Conservation (phyloP, 2,797 vertebrate species). For the Sebastes dallii region DNA sequence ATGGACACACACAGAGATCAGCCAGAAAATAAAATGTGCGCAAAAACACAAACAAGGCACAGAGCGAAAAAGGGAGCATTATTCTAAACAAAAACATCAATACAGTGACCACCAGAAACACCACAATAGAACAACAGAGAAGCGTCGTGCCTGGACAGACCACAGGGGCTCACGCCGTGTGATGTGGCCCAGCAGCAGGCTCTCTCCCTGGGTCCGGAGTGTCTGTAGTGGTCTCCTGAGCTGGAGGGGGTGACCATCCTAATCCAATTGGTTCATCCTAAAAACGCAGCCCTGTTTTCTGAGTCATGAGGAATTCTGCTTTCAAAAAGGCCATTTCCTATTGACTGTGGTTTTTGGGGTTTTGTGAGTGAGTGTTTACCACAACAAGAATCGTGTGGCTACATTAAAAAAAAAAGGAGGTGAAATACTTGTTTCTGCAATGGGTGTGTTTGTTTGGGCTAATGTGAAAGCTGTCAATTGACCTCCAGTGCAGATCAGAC, state of each 20-base stretch:
- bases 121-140: slow-evolving; percentile 64
- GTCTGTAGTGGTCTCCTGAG: slow-evolving; percentile 59
- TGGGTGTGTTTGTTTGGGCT: background rate
- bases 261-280: slow-evolving; percentile 55
- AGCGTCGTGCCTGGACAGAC: slow-evolving; percentile 16
- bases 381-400: slow-evolving; percentile 20
- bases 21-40: slow-evolving; percentile 38
- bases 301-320: slow-evolving; percentile 56
- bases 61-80: slow-evolving; percentile 26
- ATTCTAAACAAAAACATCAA: slow-evolving; percentile 60
- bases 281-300: slow-evolving; percentile 56
- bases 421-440: background rate
- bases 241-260: slow-evolving; percentile 44
- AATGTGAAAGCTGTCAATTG: background rate
- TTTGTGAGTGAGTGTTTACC: slow-evolving; percentile 7
- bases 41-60: slow-evolving; percentile 44
- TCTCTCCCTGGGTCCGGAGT: slow-evolving; percentile 20
- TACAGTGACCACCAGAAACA: slow-evolving; percentile 52
- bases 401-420: slow-evolving; percentile 4
- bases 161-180: slow-evolving; percentile 53
- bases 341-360: slow-evolving; percentile 39
- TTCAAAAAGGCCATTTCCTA: slow-evolving; percentile 49
- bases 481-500: background rate
- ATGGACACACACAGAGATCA: slow-evolving; percentile 55
- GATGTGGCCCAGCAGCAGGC: slow-evolving; percentile 65